Conservation (phyloP, 92 coral and sea anemone species). For the Zoanthus gigantus region DNA sequence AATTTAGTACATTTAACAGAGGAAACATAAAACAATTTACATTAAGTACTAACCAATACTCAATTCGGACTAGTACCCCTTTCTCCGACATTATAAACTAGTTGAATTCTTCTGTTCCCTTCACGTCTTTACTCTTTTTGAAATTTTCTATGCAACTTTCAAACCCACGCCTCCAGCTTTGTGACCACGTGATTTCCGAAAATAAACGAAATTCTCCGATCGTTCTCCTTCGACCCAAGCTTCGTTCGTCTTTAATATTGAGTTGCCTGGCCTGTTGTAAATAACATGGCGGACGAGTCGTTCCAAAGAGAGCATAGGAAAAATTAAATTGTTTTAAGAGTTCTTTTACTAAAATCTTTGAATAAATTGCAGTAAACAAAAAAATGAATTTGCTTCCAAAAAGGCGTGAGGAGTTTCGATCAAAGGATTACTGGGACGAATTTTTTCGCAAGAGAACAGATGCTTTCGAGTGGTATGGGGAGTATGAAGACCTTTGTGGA, state of each 20-base stretch:
- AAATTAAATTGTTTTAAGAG: background rate
- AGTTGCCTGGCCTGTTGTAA: slow-evolving; percentile 27
- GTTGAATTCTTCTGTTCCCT: background rate
- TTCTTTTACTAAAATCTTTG: background rate
- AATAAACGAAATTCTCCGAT: background rate
- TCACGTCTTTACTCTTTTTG: background rate
- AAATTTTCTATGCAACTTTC: background rate
- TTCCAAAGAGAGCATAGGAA: background rate
- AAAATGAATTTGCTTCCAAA: slow-evolving; percentile 70
- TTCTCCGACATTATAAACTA: slow-evolving; percentile 6
- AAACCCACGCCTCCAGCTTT: background rate
- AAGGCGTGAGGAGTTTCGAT: slow-evolving; percentile 60
- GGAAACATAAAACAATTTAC: background rate
- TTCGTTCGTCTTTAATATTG: background rate
- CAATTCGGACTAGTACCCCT: slow-evolving; percentile 1
- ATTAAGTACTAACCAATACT: slow-evolving; percentile 2
- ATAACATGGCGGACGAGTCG: slow-evolving; percentile 30
- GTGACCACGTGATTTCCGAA: background rate
- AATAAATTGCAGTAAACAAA: background rate
- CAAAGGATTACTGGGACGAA: slow-evolving; percentile 76
- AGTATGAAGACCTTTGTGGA: slow-evolving; percentile 68
- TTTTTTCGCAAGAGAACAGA: slow-evolving; percentile 66
- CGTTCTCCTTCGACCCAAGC: background rate
- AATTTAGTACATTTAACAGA: background rate
- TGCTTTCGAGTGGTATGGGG: slow-evolving; percentile 75